Conservation (phyloP, 2,888 invertebrate species). For the Heliconius erato region DNA sequence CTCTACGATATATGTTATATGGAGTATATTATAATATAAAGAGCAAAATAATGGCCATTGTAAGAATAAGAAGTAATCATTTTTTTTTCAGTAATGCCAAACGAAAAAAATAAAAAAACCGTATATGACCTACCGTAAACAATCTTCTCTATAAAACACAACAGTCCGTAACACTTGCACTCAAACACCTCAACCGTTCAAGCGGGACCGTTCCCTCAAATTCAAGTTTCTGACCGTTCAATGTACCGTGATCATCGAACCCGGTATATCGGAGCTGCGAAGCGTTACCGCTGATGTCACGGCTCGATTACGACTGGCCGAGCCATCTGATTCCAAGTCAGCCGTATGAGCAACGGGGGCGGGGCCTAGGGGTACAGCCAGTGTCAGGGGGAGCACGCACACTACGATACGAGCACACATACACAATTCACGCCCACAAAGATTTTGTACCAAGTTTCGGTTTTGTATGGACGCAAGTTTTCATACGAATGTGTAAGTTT, state of each 20-base stretch:
- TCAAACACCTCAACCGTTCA: slow-evolving; percentile 64
- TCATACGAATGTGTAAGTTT: slow-evolving; percentile 34
- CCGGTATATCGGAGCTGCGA: slow-evolving; percentile 79
- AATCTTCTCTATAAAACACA: slow-evolving; percentile 39
- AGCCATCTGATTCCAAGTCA: slow-evolving; percentile 86
- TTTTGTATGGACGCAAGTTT: slow-evolving; percentile 47
- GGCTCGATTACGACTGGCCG: slow-evolving; percentile 85
- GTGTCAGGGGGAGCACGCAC: slow-evolving; percentile 72
- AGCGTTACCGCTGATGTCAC: slow-evolving; percentile 82
- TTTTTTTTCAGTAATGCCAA: background rate
- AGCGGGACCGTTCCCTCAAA: slow-evolving; percentile 72
- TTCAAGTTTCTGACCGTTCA: slow-evolving; percentile 78
- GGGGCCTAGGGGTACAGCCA: slow-evolving; percentile 67
- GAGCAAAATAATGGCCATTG: background rate
- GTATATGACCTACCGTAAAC: slow-evolving; percentile 51
- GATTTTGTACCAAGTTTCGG: slow-evolving; percentile 50
- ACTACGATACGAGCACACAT: slow-evolving; percentile 64
- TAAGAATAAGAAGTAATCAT: background rate
- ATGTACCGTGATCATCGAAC: slow-evolving; percentile 83
- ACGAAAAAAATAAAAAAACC: background rate
- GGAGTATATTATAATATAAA: background rate
- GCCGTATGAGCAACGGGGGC: slow-evolving; percentile 84
- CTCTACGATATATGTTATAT: background rate
- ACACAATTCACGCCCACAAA: slow-evolving; percentile 58
- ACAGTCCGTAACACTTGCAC: slow-evolving; percentile 60